phyloP scores from a whole-genome alignment of 2,113 vertebrate species.

The Cacatua alba region DNA sequence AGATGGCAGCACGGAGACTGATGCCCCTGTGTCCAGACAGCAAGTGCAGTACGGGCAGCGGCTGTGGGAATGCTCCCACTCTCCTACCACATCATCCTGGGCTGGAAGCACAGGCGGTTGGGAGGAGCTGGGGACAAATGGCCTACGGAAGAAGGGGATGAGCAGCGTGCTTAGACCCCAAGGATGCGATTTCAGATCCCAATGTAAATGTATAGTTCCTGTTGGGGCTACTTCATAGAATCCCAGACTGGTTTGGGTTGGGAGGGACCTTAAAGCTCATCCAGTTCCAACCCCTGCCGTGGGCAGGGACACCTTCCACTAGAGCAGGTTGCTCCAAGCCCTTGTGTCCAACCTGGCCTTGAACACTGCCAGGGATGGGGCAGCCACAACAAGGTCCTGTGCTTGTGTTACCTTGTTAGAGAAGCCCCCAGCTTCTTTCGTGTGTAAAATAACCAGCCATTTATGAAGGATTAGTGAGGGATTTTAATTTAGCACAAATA shows the following conservation, averaged over 20 bases:
- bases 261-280: background rate
- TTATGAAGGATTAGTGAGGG: slow-evolving; percentile 39
- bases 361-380: background rate
- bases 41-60: background rate
- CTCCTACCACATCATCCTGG: fast-evolving
- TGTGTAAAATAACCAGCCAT: background rate
- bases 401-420: background rate
- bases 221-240: background rate
- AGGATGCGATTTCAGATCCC: background rate
- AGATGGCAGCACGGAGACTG: background rate
- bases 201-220: fast-evolving
- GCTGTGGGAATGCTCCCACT: background rate
- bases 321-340: background rate
- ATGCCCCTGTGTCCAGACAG: background rate
- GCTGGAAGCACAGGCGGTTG: background rate
- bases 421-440: background rate
- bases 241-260: background rate
- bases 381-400: fast-evolving
- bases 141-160: background rate
- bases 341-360: background rate
- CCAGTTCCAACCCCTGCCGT: background rate
- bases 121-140: background rate
- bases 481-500: slow-evolving; percentile 50
- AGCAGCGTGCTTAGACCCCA: fast-evolving
- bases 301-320: too few relatives aligned